Evolutionary conservation across 2,113 vertebrate genomes (phyloP).

Genomic region (Chiloscyllium plagiosum): DNA sequence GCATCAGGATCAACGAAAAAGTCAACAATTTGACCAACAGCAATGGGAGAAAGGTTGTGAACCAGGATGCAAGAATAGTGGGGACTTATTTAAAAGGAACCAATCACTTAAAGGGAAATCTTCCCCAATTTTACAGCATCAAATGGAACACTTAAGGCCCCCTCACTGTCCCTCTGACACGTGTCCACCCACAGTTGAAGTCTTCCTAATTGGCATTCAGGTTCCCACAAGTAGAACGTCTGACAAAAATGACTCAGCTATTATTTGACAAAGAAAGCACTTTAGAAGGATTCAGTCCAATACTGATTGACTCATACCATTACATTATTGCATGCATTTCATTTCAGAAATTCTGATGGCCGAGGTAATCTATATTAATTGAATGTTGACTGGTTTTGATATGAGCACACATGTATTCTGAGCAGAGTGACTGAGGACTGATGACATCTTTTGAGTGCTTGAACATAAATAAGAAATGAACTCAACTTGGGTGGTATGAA

Average conservation of each 20-base stretch:
- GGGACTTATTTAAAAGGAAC: background rate
- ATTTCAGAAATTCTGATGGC: background rate
- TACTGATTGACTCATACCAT: background rate
- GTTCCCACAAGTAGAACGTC: background rate
- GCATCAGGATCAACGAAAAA: background rate
- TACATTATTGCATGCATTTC: background rate
- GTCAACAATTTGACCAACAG: background rate
- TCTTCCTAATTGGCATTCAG: background rate
- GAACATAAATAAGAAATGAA: constrained; percentile 22
- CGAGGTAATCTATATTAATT: background rate
- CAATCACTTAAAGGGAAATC: background rate
- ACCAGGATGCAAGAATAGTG: background rate
- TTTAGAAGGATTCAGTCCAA: background rate
- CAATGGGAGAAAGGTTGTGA: background rate
- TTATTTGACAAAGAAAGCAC: background rate
- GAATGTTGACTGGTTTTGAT: background rate
- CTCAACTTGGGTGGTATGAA: constrained; percentile 27
- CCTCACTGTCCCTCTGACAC: background rate
- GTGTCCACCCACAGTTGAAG: background rate
- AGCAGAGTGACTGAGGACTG: background rate
- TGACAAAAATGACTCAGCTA: background rate
- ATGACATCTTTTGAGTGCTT: background rate
- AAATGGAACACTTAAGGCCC: background rate
- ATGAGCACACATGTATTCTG: background rate
- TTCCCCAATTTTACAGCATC: background rate